Base-by-base conservation (phyloP, 2,113 vertebrate species). In the Sebastes schlegelii region DNA sequence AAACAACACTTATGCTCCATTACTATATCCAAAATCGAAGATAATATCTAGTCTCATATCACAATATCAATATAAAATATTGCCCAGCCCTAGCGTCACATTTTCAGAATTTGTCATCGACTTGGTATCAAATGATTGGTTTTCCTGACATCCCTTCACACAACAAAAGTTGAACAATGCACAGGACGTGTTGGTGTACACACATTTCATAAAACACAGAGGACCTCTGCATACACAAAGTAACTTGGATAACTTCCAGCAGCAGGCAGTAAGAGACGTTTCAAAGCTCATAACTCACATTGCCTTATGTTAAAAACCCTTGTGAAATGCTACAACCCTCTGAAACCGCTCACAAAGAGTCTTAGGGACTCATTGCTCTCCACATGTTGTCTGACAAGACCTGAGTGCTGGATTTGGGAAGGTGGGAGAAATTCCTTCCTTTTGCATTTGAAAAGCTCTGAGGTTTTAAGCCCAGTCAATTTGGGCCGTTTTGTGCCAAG, bases 381-480 rank as follows among this genome's bases (percentile, higher is more conserved):
- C 79, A 79, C 74, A 86, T 88, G 86, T 87, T 87, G 82, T 88
- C 86, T 90, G 87, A 80, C 54, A 86, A 84, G 86, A 86, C 77
- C 88, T 75, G 73, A 89, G 84, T 79, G 75, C 66, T 65, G 88
- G 82, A 86, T 93, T 87, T 89, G 77, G 61, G 51, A 71, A 73
- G 88, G 83, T 66, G 60, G 79, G 45, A 82, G 79, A 84, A 91
- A 87, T 90, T 88, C 79, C 64, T 77, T 58, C 65, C 64, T 85
- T 34, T 73, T 90, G 73, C 81, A 86, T 89, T 92, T 89, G 77
- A 88, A 91, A 92, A 89, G 79, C 88, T 89, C 88, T 66, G 66
- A 77, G 87, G 85, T 90, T 92, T 92, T 91, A 91, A 91, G 86
- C 86, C 82, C 60, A 86, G 89, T 92, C 92, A 91, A 83, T 92